Percentiles rank a stretch among this genome's conserved stretches.
Evolutionary conservation across 2,113 vertebrate genomes (phyloP).

Genomic region (Cnemophilus loriae): DNA sequence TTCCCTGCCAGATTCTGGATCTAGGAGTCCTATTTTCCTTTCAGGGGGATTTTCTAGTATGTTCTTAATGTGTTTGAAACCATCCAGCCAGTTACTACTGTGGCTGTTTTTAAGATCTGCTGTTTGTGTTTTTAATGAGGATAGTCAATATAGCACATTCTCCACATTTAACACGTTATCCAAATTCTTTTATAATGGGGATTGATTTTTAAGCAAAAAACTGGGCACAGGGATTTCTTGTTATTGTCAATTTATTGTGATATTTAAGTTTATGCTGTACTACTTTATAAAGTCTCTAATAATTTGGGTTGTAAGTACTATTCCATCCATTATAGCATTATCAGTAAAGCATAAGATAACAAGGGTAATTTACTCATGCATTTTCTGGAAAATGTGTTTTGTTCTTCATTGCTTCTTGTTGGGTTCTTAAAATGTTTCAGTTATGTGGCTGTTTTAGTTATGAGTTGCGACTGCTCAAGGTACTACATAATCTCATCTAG

Average conservation of each 20-base stretch:
- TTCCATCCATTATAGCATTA: neutral
- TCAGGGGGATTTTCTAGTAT: neutral
- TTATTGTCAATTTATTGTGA: neutral
- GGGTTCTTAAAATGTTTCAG: neutral
- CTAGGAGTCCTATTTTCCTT: neutral
- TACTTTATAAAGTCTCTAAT: neutral
- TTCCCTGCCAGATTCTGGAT: neutral
- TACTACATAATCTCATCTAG: neutral
- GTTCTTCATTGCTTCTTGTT: neutral
- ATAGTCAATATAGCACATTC: neutral
- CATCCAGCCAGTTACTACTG: neutral
- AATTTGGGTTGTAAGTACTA: neutral
- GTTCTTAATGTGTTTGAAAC: neutral
- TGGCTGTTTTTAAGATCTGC: neutral
- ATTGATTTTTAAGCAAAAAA: neutral
- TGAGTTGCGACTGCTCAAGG: fast-evolving
- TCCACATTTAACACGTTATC: neutral
- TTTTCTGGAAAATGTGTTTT: neutral
- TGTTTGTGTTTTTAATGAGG: neutral
- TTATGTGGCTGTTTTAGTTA: neutral
- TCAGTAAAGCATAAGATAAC: neutral
- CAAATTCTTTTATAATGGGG: neutral
- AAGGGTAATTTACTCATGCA: neutral
- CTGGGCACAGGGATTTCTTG: neutral
- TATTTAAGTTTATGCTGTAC: neutral